Base-by-base conservation (phyloP, 2,888 invertebrate genomes). In the Lomographa bimaculata region DNA sequence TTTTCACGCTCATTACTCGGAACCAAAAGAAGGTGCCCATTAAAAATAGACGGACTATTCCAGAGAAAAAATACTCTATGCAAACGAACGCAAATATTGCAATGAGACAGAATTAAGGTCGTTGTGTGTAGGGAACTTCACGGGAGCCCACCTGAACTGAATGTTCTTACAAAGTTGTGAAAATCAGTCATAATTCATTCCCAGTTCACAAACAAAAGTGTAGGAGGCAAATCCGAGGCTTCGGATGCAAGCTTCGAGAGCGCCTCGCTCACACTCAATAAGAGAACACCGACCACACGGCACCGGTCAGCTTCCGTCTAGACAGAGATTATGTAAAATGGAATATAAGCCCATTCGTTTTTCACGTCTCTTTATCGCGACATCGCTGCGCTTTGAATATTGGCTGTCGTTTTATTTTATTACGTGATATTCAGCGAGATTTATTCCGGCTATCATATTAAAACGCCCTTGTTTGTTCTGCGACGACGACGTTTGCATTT, bases 291-390 rank as follows among this genome's bases (percentile, higher is more conserved):
- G 52, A 68, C 62, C 54, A 54, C 52, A 57, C 64, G 23, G 30
- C 46, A 50, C 40, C 65, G 73, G 65, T 64, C 74, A 74, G 74
- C 75, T 79, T 76, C 77, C 78, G 85, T 86, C 86, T 86, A 87
- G 86, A 86, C 86, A 60, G 78, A 83, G 83, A 84, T 86, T 84
- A 85, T 77, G 79, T 69, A 73, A 81, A 83, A 79, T 74, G 70
- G 70, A 72, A 76, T 76, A 71, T 73, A 73, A 76, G 69, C 69
- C 71, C 72, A 71, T 75, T 74, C 73, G 62, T 73, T 79, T 75
- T 78, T 71, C 69, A 60, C 60, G 57, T 66, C 63, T 64, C 65
- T 77, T 78, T 80, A 79, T 74, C 69, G 71, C 67, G 58, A 67
- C 66, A 65, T 67, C 64, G 63, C 67, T n/a, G 60, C 61, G 67